These are phyloP conservation scores for Crenuchus spilurus DNA, from an alignment of 2,797 vertebrate species.

Conservation along the genomic window DNA sequence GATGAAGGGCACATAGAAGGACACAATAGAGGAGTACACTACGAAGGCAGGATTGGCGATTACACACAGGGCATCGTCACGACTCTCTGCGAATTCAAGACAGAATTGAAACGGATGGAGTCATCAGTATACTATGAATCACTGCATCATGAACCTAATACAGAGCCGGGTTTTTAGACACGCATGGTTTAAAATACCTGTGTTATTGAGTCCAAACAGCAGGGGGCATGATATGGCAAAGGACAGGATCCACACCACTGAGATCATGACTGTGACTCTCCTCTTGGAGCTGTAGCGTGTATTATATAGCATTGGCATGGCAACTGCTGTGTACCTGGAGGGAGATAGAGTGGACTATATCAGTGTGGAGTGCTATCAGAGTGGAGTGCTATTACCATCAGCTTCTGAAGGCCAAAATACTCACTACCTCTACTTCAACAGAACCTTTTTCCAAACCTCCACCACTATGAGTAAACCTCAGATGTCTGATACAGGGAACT, in stretches of 20 bases:
- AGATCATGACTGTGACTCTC: conserved; percentile 94
- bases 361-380: neutral
- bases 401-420: neutral
- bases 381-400: neutral
- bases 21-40: conserved; percentile 97
- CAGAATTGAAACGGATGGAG: conserved; percentile 7
- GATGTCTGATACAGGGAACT: no score
- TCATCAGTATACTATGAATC: neutral
- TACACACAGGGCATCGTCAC: conserved; percentile 85
- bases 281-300: conserved; percentile 97
- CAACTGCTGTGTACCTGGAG: conserved; percentile 94
- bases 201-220: conserved; percentile 95
- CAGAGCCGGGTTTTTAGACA: neutral
- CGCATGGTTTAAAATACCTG: conserved; percentile 75
- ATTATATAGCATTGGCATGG: conserved; percentile 99
- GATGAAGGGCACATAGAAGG: conserved; percentile 99
- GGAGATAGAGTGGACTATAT: neutral
- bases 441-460: neutral
- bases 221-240: conserved; percentile 97
- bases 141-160: neutral
- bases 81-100: conserved; percentile 80
- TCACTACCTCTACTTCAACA: neutral
- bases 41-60: conserved; percentile 97
- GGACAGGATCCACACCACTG: conserved; percentile 95
- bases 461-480: neutral